Base-by-base conservation (phyloP, 2,888 invertebrate genomes). In the Rhodophaea formosa region DNA sequence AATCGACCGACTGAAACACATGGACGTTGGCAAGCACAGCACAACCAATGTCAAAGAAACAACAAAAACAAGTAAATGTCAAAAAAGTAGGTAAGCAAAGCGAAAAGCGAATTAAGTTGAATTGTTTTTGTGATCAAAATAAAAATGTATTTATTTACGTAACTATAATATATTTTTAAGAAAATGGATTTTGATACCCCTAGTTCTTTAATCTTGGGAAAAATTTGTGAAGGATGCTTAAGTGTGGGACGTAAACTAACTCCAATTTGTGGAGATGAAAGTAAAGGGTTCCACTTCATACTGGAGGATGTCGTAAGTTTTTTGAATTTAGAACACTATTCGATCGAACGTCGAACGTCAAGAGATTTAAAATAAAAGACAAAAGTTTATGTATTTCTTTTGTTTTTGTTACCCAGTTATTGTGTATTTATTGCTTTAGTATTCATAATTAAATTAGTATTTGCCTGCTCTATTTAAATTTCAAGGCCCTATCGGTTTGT, bases 191-290 rank as follows among this genome's bases (percentile, higher is more conserved):
- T 51, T 15, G 12, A 35, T 17, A 35, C 10, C 16, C 1, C 16
- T 8, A 63, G 49, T 23, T 49, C 58, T 14, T 55, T 62, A 6
- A 42, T 61, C 23, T 51, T 63, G 30, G 61, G 58, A 32, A 61
- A 62, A 14, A 65, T 72, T n/a, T 81, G 81, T 59, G 71, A 71
- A 57, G 82, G 79, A 16, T 82, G 82, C 59, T 60, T 82, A 16
- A 77, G 77, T 60, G 62, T 65, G 2, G 77, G 77, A 46, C 68
- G 77, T 3, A 71, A 70, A 35, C 60, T 79, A 35, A 59, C 61
- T 1, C 53, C 59, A 35, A 56, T 79, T n/a, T 61, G 61, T 1
- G 70, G 75, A 51, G 59, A 59, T 10, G 72, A 72, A 58, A 63
- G 66, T 15, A 68, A 65, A 58, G 68, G 62, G 43, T 58, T 74